These are phyloP conservation scores for Scalopus aquaticus DNA, from an alignment of 2,113 vertebrate species.

Conservation along the genomic window DNA sequence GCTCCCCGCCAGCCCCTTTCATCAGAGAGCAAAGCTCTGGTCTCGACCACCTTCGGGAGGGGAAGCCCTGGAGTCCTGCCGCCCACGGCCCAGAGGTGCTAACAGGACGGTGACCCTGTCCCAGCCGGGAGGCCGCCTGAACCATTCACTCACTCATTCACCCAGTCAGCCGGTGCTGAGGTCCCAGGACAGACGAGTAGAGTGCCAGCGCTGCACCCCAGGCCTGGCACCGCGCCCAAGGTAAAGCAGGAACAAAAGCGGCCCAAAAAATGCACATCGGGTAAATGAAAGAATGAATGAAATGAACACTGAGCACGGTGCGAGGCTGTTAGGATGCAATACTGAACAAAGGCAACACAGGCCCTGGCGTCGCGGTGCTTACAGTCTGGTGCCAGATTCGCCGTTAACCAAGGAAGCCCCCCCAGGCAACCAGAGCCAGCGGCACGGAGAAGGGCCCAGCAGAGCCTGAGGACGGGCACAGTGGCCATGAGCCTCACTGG, in stretches of 20 bases:
- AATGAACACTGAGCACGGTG: not conserved
- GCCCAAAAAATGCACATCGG: not conserved
- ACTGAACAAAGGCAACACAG: not conserved
- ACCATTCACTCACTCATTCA: not conserved
- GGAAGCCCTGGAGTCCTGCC: not conserved
- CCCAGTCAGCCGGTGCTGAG: not conserved
- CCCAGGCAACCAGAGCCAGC: not conserved
- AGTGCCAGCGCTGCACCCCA: not conserved
- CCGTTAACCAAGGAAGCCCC: not conserved
- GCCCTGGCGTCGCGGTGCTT: not conserved
- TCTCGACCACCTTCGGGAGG: not conserved
- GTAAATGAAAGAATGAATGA: not conserved
- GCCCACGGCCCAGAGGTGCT: not conserved
- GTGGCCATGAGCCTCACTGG: rapidly evolving
- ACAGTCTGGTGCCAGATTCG: not conserved
- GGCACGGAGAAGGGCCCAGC: not conserved
- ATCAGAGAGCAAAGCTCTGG: not conserved
- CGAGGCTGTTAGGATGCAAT: not conserved
- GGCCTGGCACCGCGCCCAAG: not conserved
- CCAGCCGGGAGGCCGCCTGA: not conserved
- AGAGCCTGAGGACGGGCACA: not conserved
- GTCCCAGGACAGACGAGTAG: not conserved
- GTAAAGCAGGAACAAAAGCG: not conserved
- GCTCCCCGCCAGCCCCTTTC: conserved; percentile 65
- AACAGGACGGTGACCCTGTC: not conserved